Evolutionary conservation across 2,113 vertebrate species (phyloP).

Genomic region (Megaleporinus macrocephalus): DNA sequence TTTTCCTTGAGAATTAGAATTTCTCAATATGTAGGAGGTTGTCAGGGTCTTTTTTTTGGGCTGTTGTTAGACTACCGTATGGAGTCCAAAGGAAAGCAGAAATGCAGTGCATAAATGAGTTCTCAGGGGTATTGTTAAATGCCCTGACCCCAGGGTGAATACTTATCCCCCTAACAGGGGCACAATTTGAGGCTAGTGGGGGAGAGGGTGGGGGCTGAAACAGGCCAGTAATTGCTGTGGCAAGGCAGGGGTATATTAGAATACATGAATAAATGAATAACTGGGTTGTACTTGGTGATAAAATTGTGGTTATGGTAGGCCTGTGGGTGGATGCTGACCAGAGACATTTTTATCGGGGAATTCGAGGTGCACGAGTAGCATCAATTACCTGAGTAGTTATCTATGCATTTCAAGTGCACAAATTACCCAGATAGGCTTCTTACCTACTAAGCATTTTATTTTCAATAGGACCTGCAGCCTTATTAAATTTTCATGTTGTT

Average conservation of each 20-base stretch:
- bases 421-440: background rate
- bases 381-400: background rate
- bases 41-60: constrained; percentile 30
- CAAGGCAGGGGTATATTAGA: constrained; percentile 45
- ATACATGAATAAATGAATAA: constrained; percentile 54
- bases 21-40: constrained; percentile 43
- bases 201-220: constrained; percentile 21
- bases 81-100: constrained; percentile 40
- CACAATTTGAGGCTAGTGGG: constrained; percentile 39
- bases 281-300: background rate
- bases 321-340: constrained; percentile 9
- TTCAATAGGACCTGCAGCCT: background rate
- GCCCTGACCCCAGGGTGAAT: constrained; percentile 52
- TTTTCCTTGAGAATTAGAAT: constrained; percentile 38
- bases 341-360: background rate
- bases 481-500: constrained; percentile 46
- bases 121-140: constrained; percentile 48
- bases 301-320: constrained; percentile 6
- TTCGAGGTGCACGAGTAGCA: background rate
- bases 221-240: constrained; percentile 45
- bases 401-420: background rate
- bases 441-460: background rate
- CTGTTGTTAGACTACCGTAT: constrained; percentile 16
- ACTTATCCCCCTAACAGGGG: constrained; percentile 47
- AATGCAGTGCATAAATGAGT: constrained; percentile 52